These are phyloP conservation scores for Rhinopithecus roxellana DNA, from an alignment of 2,113 vertebrate genomes.

Conservation along the genomic window DNA sequence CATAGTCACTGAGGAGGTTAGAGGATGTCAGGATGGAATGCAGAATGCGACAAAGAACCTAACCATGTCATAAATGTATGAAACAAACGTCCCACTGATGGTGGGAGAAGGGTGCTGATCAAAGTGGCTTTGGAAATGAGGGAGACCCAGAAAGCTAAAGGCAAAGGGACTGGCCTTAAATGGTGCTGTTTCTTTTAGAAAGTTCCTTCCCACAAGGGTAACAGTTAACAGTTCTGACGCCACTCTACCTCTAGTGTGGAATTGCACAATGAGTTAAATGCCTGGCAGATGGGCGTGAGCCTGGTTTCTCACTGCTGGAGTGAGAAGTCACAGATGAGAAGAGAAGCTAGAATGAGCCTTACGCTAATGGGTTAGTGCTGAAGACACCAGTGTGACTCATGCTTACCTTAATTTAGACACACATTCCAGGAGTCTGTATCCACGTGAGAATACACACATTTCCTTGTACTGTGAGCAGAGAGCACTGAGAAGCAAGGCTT, in stretches of 20 bases:
- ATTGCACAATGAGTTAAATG: neutral
- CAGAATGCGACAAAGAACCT: neutral
- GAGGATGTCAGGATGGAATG: neutral
- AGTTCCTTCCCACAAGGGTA: neutral
- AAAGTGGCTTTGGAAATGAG: neutral
- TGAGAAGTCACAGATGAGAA: neutral
- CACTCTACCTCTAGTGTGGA: neutral
- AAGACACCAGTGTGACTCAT: neutral
- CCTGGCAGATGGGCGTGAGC: neutral
- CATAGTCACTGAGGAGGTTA: neutral
- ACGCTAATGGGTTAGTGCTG: neutral
- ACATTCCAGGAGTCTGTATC: neutral
- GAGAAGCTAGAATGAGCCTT: neutral
- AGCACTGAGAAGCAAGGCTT: neutral
- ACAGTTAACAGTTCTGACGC: neutral
- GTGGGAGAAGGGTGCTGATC: neutral
- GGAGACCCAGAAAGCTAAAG: neutral
- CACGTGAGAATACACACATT: neutral
- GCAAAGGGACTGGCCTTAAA: neutral
- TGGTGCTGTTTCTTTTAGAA: neutral
- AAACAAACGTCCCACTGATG: neutral
- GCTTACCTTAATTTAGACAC: neutral
- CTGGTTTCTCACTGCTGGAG: neutral
- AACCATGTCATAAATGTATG: neutral
- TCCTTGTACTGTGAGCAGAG: neutral